These are phyloP conservation scores for Furcula furcula DNA, from an alignment of 2,888 invertebrate genomes.

Conservation along the genomic window DNA sequence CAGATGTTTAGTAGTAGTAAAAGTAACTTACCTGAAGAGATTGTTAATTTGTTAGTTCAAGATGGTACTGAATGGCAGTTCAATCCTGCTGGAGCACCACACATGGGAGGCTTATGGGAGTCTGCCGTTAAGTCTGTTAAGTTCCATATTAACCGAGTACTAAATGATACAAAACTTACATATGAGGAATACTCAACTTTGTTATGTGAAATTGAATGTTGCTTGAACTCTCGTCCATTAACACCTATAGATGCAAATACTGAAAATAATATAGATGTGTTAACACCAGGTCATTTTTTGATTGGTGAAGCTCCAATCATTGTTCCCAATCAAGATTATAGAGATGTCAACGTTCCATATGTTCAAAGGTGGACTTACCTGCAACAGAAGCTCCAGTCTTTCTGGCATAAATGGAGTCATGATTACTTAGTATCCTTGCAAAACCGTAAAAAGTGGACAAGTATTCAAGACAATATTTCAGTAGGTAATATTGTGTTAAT, in stretches of 20 bases:
- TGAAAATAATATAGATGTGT: not conserved
- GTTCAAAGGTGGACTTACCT: not conserved
- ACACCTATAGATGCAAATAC: not conserved
- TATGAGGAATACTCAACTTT: slow-evolving; percentile 8
- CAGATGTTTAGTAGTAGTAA: not conserved
- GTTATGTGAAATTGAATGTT: slow-evolving; percentile 5
- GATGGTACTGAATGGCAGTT: slow-evolving; percentile 7
- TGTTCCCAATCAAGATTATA: not conserved
- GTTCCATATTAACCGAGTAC: slow-evolving; percentile 3
- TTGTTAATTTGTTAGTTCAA: not conserved
- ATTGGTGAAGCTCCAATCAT: not conserved
- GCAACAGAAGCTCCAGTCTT: not conserved
- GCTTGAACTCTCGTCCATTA: slow-evolving; percentile 8
- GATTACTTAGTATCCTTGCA: not conserved
- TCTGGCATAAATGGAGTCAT: not conserved
- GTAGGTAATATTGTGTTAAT: not conserved
- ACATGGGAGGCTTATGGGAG: slow-evolving; percentile 6
- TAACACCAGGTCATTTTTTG: not conserved
- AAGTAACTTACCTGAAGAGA: too few species aligned
- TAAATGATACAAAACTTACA: slow-evolving; percentile 5
- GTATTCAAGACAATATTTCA: not conserved
- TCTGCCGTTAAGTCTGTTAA: slow-evolving; percentile 3
- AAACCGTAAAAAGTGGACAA: not conserved
- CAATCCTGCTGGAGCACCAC: slow-evolving; percentile 6
- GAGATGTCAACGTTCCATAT: not conserved